phyloP scores from a whole-genome alignment of 2,113 vertebrate genomes.

The Toxostoma redivivum region DNA sequence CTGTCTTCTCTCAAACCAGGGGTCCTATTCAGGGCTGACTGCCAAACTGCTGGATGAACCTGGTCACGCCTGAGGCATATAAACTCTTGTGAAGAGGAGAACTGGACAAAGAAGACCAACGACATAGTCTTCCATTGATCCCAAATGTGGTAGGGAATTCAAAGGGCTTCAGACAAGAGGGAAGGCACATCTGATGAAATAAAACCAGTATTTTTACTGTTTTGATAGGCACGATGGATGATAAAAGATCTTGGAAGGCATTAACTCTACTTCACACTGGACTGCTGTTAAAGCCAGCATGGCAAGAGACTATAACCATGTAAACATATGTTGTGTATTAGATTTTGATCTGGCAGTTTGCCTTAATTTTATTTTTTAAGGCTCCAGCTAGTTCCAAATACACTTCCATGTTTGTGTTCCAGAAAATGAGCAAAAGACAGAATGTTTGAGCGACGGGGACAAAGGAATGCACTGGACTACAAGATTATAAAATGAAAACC shows the following conservation, averaged over 20 bases:
- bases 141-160: background rate
- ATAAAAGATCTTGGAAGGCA: conserved; percentile 53
- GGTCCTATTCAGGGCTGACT: background rate
- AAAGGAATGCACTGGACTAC: background rate
- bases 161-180: conserved; percentile 4
- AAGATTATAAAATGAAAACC: background rate
- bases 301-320: conserved; percentile 19
- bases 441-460: background rate
- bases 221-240: conserved; percentile 35
- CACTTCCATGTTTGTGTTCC: conserved; percentile 49
- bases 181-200: conserved; percentile 30
- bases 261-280: conserved; percentile 49
- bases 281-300: conserved; percentile 41
- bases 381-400: conserved; percentile 36
- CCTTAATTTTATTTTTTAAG: conserved; percentile 46
- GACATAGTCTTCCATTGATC: background rate
- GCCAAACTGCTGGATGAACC: background rate
- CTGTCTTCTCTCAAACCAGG: background rate
- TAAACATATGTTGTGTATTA: conserved; percentile 67
- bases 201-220: background rate
- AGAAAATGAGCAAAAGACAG: conserved; percentile 6
- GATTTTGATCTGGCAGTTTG: conserved; percentile 66
- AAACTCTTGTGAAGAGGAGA: background rate
- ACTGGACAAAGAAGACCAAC: background rate
- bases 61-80: background rate